These are phyloP conservation scores for Emydura subglobosa DNA, from an alignment of 2,113 vertebrate species.

Conservation along the genomic window DNA sequence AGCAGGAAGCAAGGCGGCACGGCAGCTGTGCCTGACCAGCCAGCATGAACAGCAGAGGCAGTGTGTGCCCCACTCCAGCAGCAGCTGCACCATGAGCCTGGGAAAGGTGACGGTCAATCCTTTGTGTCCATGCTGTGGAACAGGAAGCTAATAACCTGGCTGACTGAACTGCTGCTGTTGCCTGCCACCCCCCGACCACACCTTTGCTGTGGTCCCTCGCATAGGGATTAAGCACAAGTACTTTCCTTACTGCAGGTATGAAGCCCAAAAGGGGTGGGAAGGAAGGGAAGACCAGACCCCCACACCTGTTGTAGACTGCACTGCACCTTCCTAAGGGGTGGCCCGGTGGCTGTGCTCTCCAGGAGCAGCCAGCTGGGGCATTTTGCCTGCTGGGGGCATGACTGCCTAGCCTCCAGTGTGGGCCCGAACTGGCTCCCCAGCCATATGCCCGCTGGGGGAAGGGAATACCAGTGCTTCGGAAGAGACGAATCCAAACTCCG, in stretches of 20 bases:
- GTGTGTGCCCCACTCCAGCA: not conserved
- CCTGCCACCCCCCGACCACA: too few species aligned
- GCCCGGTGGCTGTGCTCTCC: not conserved
- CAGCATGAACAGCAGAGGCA: not conserved
- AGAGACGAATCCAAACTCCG: too few species aligned
- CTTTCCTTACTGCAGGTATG: not conserved
- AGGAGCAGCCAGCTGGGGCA: not conserved
- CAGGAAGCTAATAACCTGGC: not conserved
- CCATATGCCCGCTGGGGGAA: too few species aligned
- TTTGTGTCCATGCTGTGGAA: not conserved
- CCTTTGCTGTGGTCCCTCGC: not conserved
- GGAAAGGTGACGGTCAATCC: accelerated
- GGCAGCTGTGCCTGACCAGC: not conserved
- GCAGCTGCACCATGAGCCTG: not conserved
- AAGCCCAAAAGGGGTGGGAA: too few species aligned
- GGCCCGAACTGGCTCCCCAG: too few species aligned
- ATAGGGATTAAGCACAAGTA: not conserved
- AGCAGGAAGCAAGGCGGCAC: not conserved
- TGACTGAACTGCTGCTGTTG: not conserved
- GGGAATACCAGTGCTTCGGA: too few species aligned
- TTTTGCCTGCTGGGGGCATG: too few species aligned
- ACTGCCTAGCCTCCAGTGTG: too few species aligned
- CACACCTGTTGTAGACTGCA: too few species aligned
- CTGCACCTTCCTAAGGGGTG: too few species aligned
- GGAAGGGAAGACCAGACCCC: too few species aligned